phyloP scores from a whole-genome alignment of 2,113 vertebrate species.

The Rhinichthys klamathensis region DNA sequence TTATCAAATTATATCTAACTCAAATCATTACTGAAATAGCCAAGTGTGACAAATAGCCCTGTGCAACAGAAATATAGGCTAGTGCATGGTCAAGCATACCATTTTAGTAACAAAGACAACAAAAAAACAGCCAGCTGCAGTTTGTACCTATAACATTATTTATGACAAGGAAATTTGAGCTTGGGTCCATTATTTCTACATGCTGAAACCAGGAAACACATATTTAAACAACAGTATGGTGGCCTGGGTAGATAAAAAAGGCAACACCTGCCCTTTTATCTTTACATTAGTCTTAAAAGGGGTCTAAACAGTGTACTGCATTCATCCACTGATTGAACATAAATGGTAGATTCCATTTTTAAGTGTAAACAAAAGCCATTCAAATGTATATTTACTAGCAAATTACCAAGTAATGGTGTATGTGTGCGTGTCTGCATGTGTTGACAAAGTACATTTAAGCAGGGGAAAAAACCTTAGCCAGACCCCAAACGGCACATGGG shows the following conservation, averaged over 20 bases:
- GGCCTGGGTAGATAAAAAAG: slow-evolving; percentile 42
- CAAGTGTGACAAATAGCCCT: neutral
- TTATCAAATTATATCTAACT: too few relatives aligned
- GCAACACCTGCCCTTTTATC: slow-evolving; percentile 53
- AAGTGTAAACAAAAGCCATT: slow-evolving; percentile 44
- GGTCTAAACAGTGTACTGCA: slow-evolving; percentile 48
- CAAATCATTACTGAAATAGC: neutral
- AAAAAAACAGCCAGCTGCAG: slow-evolving; percentile 60
- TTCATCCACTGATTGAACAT: slow-evolving; percentile 41
- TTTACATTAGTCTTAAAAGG: slow-evolving; percentile 36
- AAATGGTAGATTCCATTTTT: slow-evolving; percentile 46
- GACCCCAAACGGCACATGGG: slow-evolving; percentile 40
- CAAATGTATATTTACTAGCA: slow-evolving; percentile 44
- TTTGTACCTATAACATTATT: slow-evolving; percentile 21
- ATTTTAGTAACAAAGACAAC: slow-evolving; percentile 60
- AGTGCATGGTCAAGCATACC: slow-evolving; percentile 17
- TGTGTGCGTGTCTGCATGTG: slow-evolving; percentile 32
- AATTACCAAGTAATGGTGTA: slow-evolving; percentile 36
- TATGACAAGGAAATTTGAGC: slow-evolving; percentile 53
- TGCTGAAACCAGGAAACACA: slow-evolving; percentile 41
- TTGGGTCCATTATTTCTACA: slow-evolving; percentile 45
- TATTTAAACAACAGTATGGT: slow-evolving; percentile 34
- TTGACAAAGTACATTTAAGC: slow-evolving; percentile 45
- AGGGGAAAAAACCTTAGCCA: slow-evolving; percentile 44
- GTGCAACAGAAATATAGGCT: slow-evolving; percentile 10